Percentiles rank a stretch among this genome's conserved stretches.
Evolutionary conservation across 2,797 vertebrate species (phyloP).

Genomic region (Darevskia mixta): DNA sequence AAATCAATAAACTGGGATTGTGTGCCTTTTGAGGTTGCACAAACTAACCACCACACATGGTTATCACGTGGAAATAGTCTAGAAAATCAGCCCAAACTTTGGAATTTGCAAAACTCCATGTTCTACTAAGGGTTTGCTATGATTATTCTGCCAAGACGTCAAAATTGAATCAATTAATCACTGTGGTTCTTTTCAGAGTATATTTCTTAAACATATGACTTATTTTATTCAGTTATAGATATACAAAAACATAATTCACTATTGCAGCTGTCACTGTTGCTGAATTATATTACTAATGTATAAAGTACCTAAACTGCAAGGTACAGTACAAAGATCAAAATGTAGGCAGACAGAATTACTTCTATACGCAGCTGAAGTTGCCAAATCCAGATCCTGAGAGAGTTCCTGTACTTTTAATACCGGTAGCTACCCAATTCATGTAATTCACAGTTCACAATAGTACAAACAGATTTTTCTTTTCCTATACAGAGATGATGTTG

Average conservation of each 20-base stretch:
- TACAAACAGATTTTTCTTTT: not conserved
- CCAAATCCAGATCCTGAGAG: not conserved
- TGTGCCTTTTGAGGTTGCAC: not conserved
- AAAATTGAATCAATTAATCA: slow-evolving; percentile 12
- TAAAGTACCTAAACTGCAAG: not conserved
- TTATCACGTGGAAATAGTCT: not conserved
- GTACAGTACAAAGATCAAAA: not conserved
- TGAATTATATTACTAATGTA: slow-evolving; percentile 1
- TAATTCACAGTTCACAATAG: not conserved
- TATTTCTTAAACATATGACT: not conserved
- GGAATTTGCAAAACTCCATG: not conserved
- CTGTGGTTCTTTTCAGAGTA: not conserved
- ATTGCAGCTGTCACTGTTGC: not conserved
- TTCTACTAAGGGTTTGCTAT: not conserved
- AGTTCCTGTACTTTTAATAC: not conserved
- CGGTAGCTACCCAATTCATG: not conserved
- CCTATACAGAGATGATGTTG: not conserved
- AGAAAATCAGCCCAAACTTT: not conserved
- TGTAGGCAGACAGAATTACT: not conserved
- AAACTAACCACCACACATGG: not conserved
- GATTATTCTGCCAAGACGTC: not conserved
- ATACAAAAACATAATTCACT: not conserved
- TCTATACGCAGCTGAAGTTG: not conserved
- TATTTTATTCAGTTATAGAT: not conserved
- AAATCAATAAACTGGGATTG: not conserved